Base-by-base conservation (phyloP, 2,113 vertebrate species). In the Myanophis thanlyinensis region DNA sequence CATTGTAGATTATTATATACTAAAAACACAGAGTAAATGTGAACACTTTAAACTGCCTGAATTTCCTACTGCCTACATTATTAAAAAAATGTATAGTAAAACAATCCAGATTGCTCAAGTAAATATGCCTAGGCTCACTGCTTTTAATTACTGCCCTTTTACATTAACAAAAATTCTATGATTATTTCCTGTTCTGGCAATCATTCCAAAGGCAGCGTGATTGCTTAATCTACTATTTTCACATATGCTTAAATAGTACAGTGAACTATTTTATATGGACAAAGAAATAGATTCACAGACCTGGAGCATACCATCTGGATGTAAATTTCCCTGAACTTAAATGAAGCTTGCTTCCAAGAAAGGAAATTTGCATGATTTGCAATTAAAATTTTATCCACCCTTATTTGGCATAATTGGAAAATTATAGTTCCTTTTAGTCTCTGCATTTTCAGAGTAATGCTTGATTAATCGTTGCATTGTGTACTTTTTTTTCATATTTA, bases 141-240 rank as follows among this genome's bases (percentile, higher is more conserved):
- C 67, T 92, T 92, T 92, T 89, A 85, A 92, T 92, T 92, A 92
- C 67, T 92, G 73, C 52, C 67, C 73, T 89, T 92, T 89, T 85
- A 13, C 51, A 89, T 92, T 89, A 92, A 85, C 87, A 92, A 56
- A 89, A 92, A 54, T 12, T 48, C 62, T 89, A 48, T 52, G 48
- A 89, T 84, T 56, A 56, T 92, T 92, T 92, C 91, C 91, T 92
- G 91, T 92, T 92, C 73, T 92, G 73, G 67, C 73, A 92, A 56
- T 20, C 51, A 85, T 86, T 86, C 88, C 88, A 85, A 67, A 93
- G 22, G 44, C 53, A 59, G 46, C 11, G 44, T 89, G 53, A 86
- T 86, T 93, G n/a, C 44, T 90, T 86, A 51, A 90, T 93, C 80
- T 48, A n/a, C 80, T 86, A 51, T 93, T 92, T 80, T 90, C 80